Evolutionary conservation across 1,140 invertebrate genomes (phyloP), one percentile per base, ranked within the genome.

Genomic region (Cyclina sinensis): DNA sequence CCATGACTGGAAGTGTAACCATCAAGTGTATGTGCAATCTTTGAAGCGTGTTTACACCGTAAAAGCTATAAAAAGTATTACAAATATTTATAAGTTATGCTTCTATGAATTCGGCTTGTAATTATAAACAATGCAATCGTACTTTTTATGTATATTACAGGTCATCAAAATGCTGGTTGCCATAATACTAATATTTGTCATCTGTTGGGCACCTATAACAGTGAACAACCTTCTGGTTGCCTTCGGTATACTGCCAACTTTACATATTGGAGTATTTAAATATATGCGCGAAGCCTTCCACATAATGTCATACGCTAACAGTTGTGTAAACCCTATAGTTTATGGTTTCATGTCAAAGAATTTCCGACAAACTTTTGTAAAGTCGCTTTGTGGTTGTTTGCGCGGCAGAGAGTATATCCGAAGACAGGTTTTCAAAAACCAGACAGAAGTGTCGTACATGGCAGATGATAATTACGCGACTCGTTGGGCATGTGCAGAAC

Each of bases 271-370:
- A 0, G 5, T 3, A 62, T 24, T 62, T 5, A 62, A 62, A 62
- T 62, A 62, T 27, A 62, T 97, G 92, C 96, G 96, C 16, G 97
- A 96, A 1, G 95, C 96, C 24, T 97, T 97, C 92, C 96, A 97
- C 27, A 62, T 62, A 9, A 97, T 95, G 93, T 91, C 94, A 1
- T 95, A 95, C 88, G 86, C 92, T 68, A 95, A 95, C 96, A 97
- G 97, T 93, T 98, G 97, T 92, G 96, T 98, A 81, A 98, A 98
- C 95, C 97, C 97, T 4, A 96, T 98, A 68, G 96, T 98, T 9
- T 98, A 98, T 93, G 97, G 97, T 39, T 98, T 98, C 93, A 97
- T 98, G 97, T 98, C 97, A 18, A 97, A 97, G 92, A 97, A 92
- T 76, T 92, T 92, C 18, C 35, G 90, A 81, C 89, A 91, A 32